Evolutionary conservation across 2,797 vertebrate species (phyloP).

Genomic region (Lepilemur septentrionalis): DNA sequence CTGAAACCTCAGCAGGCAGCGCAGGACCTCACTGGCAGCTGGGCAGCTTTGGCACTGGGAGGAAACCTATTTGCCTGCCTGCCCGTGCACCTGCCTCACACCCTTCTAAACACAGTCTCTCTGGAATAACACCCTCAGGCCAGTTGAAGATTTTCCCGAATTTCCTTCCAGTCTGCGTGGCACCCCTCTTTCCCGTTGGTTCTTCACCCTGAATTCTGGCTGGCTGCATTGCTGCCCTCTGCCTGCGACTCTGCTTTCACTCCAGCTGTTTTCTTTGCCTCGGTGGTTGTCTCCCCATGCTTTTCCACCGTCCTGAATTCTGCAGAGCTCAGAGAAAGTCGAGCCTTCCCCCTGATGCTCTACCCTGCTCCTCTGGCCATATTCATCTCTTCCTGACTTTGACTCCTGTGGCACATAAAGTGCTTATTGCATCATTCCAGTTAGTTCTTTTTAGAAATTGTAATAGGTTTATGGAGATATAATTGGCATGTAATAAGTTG

Average conservation of each 20-base stretch:
- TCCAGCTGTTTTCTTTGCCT: not conserved
- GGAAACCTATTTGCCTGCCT: not conserved
- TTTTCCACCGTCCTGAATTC: not conserved
- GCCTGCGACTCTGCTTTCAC: not conserved
- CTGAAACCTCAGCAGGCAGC: not conserved
- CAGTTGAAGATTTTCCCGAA: not conserved
- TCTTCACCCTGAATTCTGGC: not conserved
- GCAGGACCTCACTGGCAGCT: not conserved
- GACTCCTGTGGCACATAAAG: not conserved
- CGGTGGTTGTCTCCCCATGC: not conserved
- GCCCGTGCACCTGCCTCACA: not conserved
- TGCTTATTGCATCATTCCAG: not conserved
- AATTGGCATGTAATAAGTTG: not conserved
- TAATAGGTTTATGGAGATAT: not conserved
- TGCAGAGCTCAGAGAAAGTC: not conserved
- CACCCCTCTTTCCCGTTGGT: accelerated
- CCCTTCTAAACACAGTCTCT: not conserved
- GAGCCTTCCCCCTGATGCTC: not conserved
- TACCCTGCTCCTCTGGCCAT: not conserved
- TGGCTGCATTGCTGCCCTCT: accelerated
- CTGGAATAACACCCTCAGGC: not conserved
- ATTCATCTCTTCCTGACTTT: not conserved
- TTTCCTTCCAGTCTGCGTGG: accelerated
- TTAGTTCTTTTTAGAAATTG: not conserved
- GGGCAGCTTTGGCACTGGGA: not conserved